Evolutionary conservation across 2,113 vertebrate species (phyloP).

Genomic region (Gymnorhina tibicen): DNA sequence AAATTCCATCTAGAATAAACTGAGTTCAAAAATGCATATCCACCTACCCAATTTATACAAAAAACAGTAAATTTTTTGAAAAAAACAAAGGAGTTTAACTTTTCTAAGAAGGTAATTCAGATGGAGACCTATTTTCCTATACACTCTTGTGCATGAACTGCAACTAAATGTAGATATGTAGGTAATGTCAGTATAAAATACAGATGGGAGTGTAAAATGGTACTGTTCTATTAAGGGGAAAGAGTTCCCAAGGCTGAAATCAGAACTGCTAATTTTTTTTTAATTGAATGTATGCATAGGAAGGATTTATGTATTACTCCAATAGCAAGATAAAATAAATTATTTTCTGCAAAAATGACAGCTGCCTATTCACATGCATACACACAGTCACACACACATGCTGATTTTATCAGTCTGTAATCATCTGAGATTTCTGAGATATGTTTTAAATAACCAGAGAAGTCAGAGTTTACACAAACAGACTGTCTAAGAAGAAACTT

Average conservation of each 20-base stretch:
- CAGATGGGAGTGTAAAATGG: neutral
- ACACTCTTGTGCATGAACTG: neutral
- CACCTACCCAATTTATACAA: constrained; percentile 48
- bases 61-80: constrained; percentile 7
- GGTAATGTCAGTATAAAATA: neutral
- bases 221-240: neutral
- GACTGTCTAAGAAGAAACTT: constrained; percentile 25
- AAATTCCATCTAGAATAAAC: constrained; percentile 67
- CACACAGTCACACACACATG: neutral
- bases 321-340: constrained; percentile 65
- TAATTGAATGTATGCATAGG: neutral
- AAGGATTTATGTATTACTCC: neutral
- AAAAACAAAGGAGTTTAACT: neutral
- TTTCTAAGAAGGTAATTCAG: neutral
- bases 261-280: neutral
- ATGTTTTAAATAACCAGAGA: constrained; percentile 46
- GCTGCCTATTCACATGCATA: neutral
- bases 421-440: constrained; percentile 40
- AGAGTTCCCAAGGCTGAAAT: neutral
- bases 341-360: constrained; percentile 22
- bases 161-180: neutral
- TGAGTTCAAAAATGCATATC: constrained; percentile 49
- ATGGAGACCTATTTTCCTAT: neutral
- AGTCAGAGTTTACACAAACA: constrained; percentile 35
- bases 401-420: constrained; percentile 31